Conservation (phyloP, 2,888 invertebrate genomes). For the Polydrusus tereticollis region DNA sequence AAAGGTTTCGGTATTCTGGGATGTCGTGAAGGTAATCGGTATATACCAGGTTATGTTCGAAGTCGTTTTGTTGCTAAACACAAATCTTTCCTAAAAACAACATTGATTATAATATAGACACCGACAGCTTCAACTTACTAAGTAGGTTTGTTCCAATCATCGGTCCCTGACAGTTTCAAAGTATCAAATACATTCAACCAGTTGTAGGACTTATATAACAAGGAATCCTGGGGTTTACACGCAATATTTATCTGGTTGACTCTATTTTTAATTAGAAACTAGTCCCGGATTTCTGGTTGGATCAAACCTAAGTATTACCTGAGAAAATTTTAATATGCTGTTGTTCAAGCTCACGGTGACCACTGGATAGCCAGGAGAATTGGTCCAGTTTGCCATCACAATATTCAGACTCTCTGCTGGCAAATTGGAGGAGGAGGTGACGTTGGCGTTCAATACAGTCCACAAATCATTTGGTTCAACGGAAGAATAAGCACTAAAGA, state of each 20-base stretch:
- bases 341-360: constrained; percentile 38
- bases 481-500: constrained; percentile 26
- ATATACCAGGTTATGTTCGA: constrained; percentile 65
- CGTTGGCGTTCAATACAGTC: constrained; percentile 22
- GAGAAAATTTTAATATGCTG: constrained; percentile 45
- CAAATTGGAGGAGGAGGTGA: background rate
- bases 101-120: background rate
- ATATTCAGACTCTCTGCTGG: constrained; percentile 23
- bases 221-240: too few relatives aligned
- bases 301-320: constrained; percentile 29
- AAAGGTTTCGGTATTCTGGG: constrained; percentile 64
- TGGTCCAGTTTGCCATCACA: constrained; percentile 44
- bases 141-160: too few relatives aligned
- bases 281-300: too few relatives aligned
- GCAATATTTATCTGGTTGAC: too few relatives aligned
- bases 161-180: too few relatives aligned
- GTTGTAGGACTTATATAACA: too few relatives aligned
- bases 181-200: too few relatives aligned
- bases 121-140: too few relatives aligned
- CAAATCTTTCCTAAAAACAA: constrained; percentile 39
- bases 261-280: too few relatives aligned
- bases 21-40: constrained; percentile 70
- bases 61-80: constrained; percentile 64
- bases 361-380: constrained; percentile 42
- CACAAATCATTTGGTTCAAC: constrained; percentile 48